phyloP scores from a whole-genome alignment of 2,888 invertebrate species.

The Asteroscopus sphinx region DNA sequence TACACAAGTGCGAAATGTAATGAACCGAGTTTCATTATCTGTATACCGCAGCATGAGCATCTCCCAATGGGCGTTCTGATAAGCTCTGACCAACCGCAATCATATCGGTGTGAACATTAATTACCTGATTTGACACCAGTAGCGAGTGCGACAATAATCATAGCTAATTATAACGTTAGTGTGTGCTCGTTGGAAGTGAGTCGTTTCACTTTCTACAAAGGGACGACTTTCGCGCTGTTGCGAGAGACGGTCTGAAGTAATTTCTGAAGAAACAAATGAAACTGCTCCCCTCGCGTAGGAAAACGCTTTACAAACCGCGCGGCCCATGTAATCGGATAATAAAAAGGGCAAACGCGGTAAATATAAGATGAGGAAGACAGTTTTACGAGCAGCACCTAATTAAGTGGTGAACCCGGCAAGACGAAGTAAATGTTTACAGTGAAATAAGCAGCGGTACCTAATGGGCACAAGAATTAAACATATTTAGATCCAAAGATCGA shows the following conservation, averaged over 20 bases:
- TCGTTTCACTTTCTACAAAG: conserved; percentile 60
- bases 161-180: conserved; percentile 80
- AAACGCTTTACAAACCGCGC: conserved; percentile 87
- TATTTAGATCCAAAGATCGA: conserved; percentile 4
- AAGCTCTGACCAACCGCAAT: conserved; percentile 83
- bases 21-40: conserved; percentile 70
- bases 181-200: conserved; percentile 66
- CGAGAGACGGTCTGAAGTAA: conserved; percentile 82
- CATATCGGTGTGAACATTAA: conserved; percentile 85
- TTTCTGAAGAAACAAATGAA: conserved; percentile 89
- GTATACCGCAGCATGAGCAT: conserved; percentile 66
- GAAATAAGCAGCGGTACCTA: conserved; percentile 68
- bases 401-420: conserved; percentile 89
- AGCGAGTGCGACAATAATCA: conserved; percentile 78
- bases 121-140: conserved; percentile 77
- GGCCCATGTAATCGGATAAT: conserved; percentile 90
- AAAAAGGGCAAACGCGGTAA: conserved; percentile 90
- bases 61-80: conserved; percentile 81
- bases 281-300: conserved; percentile 86
- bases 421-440: conserved; percentile 84
- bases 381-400: conserved; percentile 90
- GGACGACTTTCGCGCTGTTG: conserved; percentile 64
- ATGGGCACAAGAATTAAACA: conserved; percentile 41
- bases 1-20: conserved; percentile 51
- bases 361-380: conserved; percentile 90